These are phyloP conservation scores for Drosophila prostipennis DNA, from an alignment of 2,888 invertebrate species.

Conservation along the genomic window DNA sequence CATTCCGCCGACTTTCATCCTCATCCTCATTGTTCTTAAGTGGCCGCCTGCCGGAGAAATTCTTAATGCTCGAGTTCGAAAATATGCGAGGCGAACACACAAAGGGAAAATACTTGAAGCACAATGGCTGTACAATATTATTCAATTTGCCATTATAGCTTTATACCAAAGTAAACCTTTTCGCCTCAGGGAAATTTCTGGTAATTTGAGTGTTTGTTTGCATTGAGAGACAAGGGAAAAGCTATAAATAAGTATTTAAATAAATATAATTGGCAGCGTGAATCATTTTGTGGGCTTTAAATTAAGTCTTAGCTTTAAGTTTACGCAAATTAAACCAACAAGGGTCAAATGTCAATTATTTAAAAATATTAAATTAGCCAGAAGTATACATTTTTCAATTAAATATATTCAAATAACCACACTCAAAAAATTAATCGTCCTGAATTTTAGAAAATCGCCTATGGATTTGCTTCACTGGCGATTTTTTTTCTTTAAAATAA, in stretches of 20 bases:
- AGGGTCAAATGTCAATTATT: too few species aligned
- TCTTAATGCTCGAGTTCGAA: conserved; percentile 8
- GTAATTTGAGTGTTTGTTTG: background rate
- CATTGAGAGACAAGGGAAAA: background rate
- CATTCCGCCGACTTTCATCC: conserved; percentile 37
- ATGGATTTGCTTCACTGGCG: too few species aligned
- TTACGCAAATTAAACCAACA: too few species aligned
- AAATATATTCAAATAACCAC: too few species aligned
- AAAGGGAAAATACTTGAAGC: conserved; percentile 15
- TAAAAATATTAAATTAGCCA: too few species aligned
- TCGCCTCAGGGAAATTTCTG: background rate
- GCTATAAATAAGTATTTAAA: background rate
- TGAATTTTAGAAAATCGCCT: too few species aligned
- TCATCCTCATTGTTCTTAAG: conserved; percentile 58
- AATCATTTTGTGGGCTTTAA: too few species aligned
- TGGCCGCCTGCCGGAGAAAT: conserved; percentile 40
- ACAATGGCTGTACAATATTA: conserved; percentile 24
- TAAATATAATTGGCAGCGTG: too few species aligned
- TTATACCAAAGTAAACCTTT: conserved; percentile 7
- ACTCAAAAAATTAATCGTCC: too few species aligned
- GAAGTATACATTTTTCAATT: too few species aligned
- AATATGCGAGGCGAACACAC: conserved; percentile 16
- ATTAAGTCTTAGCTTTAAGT: too few species aligned
- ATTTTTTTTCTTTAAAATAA: too few species aligned
- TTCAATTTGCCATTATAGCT: conserved; percentile 29